phyloP scores from a whole-genome alignment of 2,797 vertebrate species.

The Arctocebus calabarensis region DNA sequence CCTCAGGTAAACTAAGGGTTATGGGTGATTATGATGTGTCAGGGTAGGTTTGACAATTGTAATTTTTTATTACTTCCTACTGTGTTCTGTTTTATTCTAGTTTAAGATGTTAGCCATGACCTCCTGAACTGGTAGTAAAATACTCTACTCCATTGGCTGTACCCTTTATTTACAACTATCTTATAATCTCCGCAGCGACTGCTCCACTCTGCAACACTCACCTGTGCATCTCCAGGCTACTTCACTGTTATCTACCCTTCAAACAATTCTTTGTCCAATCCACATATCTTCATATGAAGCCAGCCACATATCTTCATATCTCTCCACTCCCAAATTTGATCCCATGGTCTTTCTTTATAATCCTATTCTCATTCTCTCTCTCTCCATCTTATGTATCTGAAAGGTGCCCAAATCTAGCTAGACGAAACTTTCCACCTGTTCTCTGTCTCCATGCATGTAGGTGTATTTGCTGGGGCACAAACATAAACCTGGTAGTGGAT shows the following conservation, averaged over 20 bases:
- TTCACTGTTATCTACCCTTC: not conserved
- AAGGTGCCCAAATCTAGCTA: not conserved
- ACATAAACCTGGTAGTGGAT: not conserved
- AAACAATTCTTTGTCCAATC: not conserved
- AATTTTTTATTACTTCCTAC: not conserved
- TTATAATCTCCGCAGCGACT: not conserved
- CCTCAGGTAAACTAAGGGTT: too few relatives aligned
- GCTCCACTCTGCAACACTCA: not conserved
- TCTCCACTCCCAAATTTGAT: not conserved
- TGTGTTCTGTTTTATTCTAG: not conserved
- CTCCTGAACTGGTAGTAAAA: not conserved
- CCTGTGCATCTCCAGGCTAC: not conserved
- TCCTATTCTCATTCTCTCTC: rapidly evolving
- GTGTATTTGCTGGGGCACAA: not conserved
- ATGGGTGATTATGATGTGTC: not conserved
- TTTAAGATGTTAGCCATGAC: not conserved
- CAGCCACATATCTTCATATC: not conserved
- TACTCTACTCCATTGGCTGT: not conserved
- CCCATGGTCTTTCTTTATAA: not conserved
- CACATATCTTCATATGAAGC: not conserved
- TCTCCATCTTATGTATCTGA: not conserved
- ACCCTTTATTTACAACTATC: not conserved
- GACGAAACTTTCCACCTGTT: not conserved
- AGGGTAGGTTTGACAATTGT: not conserved
- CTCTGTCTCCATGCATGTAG: not conserved